Base-by-base conservation (phyloP, 2,888 invertebrate genomes). In the Eupithecia tripunctaria region DNA sequence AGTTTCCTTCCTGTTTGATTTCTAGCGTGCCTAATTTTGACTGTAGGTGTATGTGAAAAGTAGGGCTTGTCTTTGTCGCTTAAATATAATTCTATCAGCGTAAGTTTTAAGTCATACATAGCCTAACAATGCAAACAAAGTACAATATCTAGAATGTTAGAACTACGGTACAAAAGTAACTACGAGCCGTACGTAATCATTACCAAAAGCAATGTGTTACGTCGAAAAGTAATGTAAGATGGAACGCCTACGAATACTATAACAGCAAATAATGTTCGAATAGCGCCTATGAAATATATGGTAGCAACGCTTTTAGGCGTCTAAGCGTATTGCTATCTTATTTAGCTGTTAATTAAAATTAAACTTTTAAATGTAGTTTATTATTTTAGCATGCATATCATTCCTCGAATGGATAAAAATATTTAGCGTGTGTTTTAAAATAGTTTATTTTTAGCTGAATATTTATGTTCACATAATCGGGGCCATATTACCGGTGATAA, bases 401-500 rank as follows among this genome's bases (percentile, higher is more conserved):
- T 87, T 86, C 81, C 84, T 77, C 72, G 72, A 72, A 74, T 80
- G 81, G 78, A 83, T 78, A 81, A 74, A 78, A 78, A 77, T 79
- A 77, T 77, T 63, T 83, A 83, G 79, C 75, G 66, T 67, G 73
- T 67, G 36, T 77, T 78, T 67, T 1, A 69, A 43, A 60, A 25
- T 36, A 36, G 14, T 64, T 72, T 71, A 41, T 71, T 78, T 81
- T 82, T 68, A 76, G 72, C 73, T 79, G 76, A 74, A 74, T 81
- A 85, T 56, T 88, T 86, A 82, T 73, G 82, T 86, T 85, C 80
- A 72, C 78, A 81, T 83, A 56, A 80, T 69, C 79, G 85, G 86
- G 86, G 90, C 89, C 90, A 89, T 90, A 88, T 82, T 76, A 83
- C 85, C 84, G 79, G 87, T 89, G 89, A 88, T 89, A 86, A 77